Conservation (phyloP, 2,797 vertebrate species). For the Peromyscus melanophrys region DNA sequence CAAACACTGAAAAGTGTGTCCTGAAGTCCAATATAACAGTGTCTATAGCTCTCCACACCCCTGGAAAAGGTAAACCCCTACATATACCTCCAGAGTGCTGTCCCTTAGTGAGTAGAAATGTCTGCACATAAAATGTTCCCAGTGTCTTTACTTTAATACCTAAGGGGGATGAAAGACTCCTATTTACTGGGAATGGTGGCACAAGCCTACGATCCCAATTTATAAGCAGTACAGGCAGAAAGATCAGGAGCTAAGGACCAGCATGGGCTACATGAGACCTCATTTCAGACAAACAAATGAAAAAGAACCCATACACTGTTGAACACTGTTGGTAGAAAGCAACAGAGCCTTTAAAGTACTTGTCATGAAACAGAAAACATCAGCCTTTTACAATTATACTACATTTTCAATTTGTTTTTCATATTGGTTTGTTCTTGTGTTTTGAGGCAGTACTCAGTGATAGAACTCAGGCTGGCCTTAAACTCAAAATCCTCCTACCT, state of each 20-base stretch:
- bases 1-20: not conserved
- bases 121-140: not conserved
- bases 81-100: not conserved
- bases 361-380: constrained; percentile 1
- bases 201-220: not conserved
- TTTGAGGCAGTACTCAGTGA: not conserved
- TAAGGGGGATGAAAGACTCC: not conserved
- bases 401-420: not conserved
- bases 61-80: not conserved
- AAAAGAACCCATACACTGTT: not conserved
- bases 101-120: not conserved
- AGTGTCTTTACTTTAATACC: constrained; percentile 1
- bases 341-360: not conserved
- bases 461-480: not conserved
- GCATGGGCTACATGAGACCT: not conserved
- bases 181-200: not conserved
- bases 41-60: not conserved
- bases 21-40: not conserved
- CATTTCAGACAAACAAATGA: not conserved
- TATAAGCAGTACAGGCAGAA: not conserved
- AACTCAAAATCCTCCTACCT: not conserved
- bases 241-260: not conserved
- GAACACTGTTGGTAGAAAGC: not conserved
- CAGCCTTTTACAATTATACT: not conserved
- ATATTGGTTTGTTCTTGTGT: not conserved